Evolutionary conservation across 2,888 invertebrate genomes (phyloP).

Genomic region (Eupithecia abbreviata): DNA sequence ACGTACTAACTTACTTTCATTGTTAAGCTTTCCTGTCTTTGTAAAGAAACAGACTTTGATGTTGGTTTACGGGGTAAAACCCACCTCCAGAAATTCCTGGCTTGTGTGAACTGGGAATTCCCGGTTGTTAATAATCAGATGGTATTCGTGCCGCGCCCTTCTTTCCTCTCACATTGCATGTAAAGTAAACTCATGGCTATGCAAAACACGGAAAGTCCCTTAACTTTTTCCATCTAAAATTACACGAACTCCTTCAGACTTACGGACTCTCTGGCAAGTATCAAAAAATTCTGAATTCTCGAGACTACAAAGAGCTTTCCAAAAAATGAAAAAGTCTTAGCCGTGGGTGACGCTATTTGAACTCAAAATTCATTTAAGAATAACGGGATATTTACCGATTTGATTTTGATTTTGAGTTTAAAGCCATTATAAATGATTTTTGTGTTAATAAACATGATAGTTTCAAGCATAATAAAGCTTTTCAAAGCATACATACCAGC

Average conservation of each 20-base stretch:
- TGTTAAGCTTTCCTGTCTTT: neutral
- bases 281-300: neutral
- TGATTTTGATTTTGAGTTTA: too few relatives aligned
- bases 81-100: conserved; percentile 10
- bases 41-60: neutral
- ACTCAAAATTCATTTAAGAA: too few relatives aligned
- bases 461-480: too few relatives aligned
- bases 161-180: neutral
- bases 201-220: neutral
- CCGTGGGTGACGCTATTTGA: neutral
- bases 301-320: neutral
- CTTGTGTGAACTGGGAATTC: neutral
- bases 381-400: too few relatives aligned
- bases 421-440: too few relatives aligned
- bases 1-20: too few relatives aligned
- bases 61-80: neutral
- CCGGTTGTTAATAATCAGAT: conserved; percentile 1
- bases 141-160: neutral
- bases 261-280: neutral
- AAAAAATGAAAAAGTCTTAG: neutral
- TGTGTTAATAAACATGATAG: too few relatives aligned
- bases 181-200: neutral
- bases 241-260: neutral
- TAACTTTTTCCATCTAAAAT: neutral
- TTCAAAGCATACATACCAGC: too few relatives aligned